Evolutionary conservation across 1,140 invertebrate species (phyloP), one percentile per base, ranked within the genome.

Genomic region (Neotoxoptera formosana): DNA sequence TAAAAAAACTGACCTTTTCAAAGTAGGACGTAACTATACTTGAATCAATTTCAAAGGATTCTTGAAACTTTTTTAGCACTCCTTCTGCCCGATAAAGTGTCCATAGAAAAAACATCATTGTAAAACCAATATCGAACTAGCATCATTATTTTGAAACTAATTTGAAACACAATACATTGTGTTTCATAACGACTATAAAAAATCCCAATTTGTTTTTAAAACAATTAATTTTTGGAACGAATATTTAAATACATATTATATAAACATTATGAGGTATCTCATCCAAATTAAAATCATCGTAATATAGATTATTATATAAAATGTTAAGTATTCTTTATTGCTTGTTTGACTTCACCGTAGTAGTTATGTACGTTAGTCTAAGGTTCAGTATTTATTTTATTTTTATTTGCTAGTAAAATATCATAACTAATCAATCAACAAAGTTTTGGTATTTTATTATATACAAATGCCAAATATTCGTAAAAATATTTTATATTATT

Each of bases 141-240:
- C 30, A n/a, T 76, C n/a, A 76, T 76, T 76, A 76, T n/a, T 76
- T 67, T 76, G n/a, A 76, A 76, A 76, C 60, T 76, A 76, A 76
- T 76, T 76, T 76, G 60, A n/a, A 76, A n/a, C 6, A 76, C 14
- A 76, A 76, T 76, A 3, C 7, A 34, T 76, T 76, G 30, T 14
- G 60, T 76, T n/a, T 76, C 7, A 2, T 9, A n/a, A n/a, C 14
- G n/a, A n/a, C 4, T 1, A n/a, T 6, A 76, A 14, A 17, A 76
- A 76, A 76, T 56, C 25, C n/a, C n/a, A n/a, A n/a, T n/a, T 17
- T n/a, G 4, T n/a, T 14, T 0, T 67, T n/a, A 0, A 67, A 76
- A 76, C 11, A 56, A 34, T 34, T n/a, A n/a, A 17, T 56, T 56
- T 25, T 4, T 60, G 2, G 30, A 67, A n/a, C 17, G 1, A 17